phyloP scores from a whole-genome alignment of 2,888 invertebrate genomes.

The Meiosimyza decipiens region DNA sequence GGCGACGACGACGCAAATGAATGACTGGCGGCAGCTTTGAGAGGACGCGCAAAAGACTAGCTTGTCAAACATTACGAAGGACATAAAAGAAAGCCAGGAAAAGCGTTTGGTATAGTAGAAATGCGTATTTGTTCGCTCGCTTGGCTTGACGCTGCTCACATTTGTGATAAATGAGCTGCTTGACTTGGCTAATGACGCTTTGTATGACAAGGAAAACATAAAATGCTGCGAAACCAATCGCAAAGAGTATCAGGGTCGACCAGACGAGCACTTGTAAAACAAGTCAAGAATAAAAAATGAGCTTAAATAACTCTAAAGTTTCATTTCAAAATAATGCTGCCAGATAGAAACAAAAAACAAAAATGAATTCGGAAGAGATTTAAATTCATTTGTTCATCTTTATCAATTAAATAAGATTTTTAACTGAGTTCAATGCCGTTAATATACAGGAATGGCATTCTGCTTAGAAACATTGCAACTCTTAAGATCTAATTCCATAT shows the following conservation, averaged over 20 bases:
- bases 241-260: no score
- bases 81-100: not conserved
- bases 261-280: not conserved
- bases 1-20: not conserved
- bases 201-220: constrained; percentile 31
- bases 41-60: not conserved
- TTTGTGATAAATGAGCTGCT: constrained; percentile 37
- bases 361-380: no score
- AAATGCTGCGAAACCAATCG: constrained; percentile 12
- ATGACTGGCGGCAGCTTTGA: not conserved
- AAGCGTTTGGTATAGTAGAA: not conserved
- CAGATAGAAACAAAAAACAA: no score
- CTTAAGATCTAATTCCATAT: no score
- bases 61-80: not conserved
- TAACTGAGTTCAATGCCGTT: no score
- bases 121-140: not conserved
- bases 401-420: no score
- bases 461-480: no score
- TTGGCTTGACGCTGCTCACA: not conserved
- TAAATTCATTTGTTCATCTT: no score
- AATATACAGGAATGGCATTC: no score
- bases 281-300: constrained; percentile 22
- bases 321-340: no score
- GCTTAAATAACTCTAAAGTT: not conserved
- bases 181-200: constrained; percentile 36